Evolutionary conservation across 2,797 vertebrate genomes (phyloP).

Genomic region (Enteromius viviparus): DNA sequence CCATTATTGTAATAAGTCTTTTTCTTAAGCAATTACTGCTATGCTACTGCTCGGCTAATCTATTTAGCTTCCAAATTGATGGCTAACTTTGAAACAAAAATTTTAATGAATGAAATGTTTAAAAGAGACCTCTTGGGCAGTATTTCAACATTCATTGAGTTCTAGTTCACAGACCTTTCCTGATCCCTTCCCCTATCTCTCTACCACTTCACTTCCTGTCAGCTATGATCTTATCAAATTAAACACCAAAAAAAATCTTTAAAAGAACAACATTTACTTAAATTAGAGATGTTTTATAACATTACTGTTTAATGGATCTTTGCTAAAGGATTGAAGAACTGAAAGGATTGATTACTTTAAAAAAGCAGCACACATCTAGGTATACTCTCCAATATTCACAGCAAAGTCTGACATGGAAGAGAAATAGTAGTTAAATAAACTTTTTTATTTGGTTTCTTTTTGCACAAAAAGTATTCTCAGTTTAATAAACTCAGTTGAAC

Average conservation of each 20-base stretch:
- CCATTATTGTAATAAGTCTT: background rate
- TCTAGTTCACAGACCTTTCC: too few relatives aligned
- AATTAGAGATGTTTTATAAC: background rate
- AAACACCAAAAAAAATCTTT: too few relatives aligned
- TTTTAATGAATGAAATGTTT: too few relatives aligned
- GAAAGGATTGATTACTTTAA: too few relatives aligned
- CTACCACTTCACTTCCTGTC: too few relatives aligned
- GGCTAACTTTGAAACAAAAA: background rate
- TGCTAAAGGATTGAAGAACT: background rate
- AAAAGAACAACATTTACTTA: background rate
- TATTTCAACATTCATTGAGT: too few relatives aligned
- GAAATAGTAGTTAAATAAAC: background rate
- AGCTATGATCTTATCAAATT: too few relatives aligned
- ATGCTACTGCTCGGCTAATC: background rate
- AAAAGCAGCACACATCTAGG: too few relatives aligned
- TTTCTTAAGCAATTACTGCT: background rate
- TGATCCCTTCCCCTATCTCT: too few relatives aligned
- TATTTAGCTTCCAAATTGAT: background rate
- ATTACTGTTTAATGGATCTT: background rate
- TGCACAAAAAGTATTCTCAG: background rate
- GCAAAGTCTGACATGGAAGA: too few relatives aligned
- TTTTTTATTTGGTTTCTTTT: background rate
- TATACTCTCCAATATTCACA: too few relatives aligned
- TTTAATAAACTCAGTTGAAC: background rate
- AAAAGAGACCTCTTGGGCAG: too few relatives aligned